Conservation (phyloP, 2,888 invertebrate genomes). For the Diogma glabrata region DNA sequence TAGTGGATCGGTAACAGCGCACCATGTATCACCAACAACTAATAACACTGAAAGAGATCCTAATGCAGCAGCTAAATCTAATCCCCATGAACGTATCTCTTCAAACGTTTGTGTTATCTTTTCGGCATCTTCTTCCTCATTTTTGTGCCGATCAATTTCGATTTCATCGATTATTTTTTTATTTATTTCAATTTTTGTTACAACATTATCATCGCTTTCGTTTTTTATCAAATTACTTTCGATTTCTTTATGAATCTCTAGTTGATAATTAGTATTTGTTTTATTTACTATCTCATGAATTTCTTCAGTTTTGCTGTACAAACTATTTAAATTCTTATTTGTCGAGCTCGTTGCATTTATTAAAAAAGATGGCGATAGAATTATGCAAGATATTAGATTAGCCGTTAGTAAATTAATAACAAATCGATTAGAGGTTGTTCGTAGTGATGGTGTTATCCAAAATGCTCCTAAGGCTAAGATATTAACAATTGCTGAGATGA, state of each 20-base stretch:
- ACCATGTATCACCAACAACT: slow-evolving; percentile 44
- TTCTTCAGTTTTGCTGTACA: slow-evolving; percentile 23
- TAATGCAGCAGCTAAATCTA: slow-evolving; percentile 34
- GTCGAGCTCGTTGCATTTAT: slow-evolving; percentile 19
- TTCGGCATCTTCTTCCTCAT: slow-evolving; percentile 25
- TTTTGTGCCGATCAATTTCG: no score
- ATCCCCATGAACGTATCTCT: slow-evolving; percentile 30
- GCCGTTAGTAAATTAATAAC: slow-evolving; percentile 36
- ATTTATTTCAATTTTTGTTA: no score
- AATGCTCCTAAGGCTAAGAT: slow-evolving; percentile 36
- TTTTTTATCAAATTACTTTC: no score
- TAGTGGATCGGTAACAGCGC: slow-evolving; percentile 46
- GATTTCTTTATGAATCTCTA: background rate
- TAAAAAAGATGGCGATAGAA: slow-evolving; percentile 33
- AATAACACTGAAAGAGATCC: slow-evolving; percentile 34
- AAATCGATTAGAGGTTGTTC: slow-evolving; percentile 37
- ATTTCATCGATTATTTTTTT: no score
- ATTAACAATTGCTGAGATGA: slow-evolving; percentile 35
- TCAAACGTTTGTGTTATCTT: background rate
- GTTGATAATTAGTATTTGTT: background rate
- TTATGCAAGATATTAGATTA: slow-evolving; percentile 34
- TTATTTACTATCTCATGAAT: background rate
- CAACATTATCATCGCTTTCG: no score
- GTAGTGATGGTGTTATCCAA: slow-evolving; percentile 37
- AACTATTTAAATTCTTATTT: slow-evolving; percentile 16